Base-by-base conservation (phyloP, 2,113 vertebrate species). In the Laticauda laticaudata region DNA sequence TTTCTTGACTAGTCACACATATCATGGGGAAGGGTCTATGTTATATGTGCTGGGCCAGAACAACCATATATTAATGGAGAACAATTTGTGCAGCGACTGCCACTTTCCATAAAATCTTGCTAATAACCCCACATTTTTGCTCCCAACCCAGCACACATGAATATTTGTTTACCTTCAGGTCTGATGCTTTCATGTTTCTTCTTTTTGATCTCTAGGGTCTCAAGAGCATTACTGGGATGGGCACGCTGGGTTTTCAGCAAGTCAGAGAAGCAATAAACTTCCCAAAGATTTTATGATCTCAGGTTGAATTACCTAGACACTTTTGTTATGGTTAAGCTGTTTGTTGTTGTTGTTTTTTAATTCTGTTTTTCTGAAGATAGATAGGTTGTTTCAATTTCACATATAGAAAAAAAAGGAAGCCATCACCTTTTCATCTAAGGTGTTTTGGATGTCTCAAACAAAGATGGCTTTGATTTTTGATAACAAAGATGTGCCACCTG, bases 201-300 rank as follows among this genome's bases (percentile, higher is more conserved):
- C 10, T 87, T 64, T 90, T 86, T 86, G 7, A 11, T 86, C 64
- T 64, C 6, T 57, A 93, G 92, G 81, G 55, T 93, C 43, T 93
- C 92, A 43, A 87, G 48, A 93, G 56, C 75, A 14, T 53, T 87
- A 24, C 92, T 93, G 23, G 89, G 10, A 45, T 93, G 92, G 92
- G 92, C 92, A 54, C 48, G 57, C 14, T 93, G 89, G 89, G n/a
- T 93, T 87, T 54, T 64, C 81, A 93, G 9, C 75, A 90, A 26
- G 2, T 0, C 0, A 6, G 81, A 93, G n/a, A 86, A 61, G 56
- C n/a, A 48, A 5, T 87, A 90, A 59, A 43, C 21, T n/a, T 53
- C 21, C 55, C 75, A 9, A 21, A 54, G 23, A 20, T 81, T 45
- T 11, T 10, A 56, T 81, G 24, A 21, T 39, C 45, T 90, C 75